Percentiles rank a stretch among this genome's conserved stretches.
Conservation (phyloP, 2,888 invertebrate genomes). For the Autographa gamma region DNA sequence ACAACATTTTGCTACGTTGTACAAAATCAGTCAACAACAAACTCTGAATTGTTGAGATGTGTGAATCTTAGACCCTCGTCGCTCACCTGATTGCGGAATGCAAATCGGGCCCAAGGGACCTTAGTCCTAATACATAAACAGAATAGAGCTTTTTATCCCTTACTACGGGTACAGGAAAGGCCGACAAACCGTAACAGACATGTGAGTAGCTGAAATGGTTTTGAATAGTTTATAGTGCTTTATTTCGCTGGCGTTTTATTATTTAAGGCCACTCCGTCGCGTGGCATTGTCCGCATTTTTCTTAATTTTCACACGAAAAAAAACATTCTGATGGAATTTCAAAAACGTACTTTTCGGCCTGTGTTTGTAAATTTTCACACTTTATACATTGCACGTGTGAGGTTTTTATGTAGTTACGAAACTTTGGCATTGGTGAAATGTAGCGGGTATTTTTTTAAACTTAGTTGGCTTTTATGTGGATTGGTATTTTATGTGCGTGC, state of each 20-base stretch:
- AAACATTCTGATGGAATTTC: slow-evolving; percentile 42
- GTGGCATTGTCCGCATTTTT: slow-evolving; percentile 57
- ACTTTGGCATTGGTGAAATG: slow-evolving; percentile 5
- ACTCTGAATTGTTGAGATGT: slow-evolving; percentile 73
- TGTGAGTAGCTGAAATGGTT: slow-evolving; percentile 72
- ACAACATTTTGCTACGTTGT: slow-evolving; percentile 61
- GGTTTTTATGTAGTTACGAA: slow-evolving; percentile 23
- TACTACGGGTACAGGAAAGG: slow-evolving; percentile 53
- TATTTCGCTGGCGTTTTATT: slow-evolving; percentile 70
- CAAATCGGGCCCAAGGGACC: slow-evolving; percentile 72
- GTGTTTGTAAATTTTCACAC: slow-evolving; percentile 39
- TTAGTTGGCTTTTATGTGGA: background rate
- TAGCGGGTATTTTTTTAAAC: slow-evolving; percentile 3
- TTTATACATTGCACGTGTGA: slow-evolving; percentile 24
- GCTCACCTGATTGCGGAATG: slow-evolving; percentile 79
- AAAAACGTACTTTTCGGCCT: slow-evolving; percentile 27
- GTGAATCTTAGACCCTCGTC: slow-evolving; percentile 75
- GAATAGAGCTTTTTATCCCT: slow-evolving; percentile 72
- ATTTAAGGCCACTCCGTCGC: slow-evolving; percentile 62
- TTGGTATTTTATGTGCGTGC: background rate
- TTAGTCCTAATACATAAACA: slow-evolving; percentile 66
- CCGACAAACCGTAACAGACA: slow-evolving; percentile 70
- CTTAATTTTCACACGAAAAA: slow-evolving; percentile 56
- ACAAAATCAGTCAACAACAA: slow-evolving; percentile 71
- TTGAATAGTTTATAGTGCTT: slow-evolving; percentile 76